Evolutionary conservation across 1,140 invertebrate species (phyloP), one percentile per base, ranked within the genome.

Genomic region (Cotesia typhae): DNA sequence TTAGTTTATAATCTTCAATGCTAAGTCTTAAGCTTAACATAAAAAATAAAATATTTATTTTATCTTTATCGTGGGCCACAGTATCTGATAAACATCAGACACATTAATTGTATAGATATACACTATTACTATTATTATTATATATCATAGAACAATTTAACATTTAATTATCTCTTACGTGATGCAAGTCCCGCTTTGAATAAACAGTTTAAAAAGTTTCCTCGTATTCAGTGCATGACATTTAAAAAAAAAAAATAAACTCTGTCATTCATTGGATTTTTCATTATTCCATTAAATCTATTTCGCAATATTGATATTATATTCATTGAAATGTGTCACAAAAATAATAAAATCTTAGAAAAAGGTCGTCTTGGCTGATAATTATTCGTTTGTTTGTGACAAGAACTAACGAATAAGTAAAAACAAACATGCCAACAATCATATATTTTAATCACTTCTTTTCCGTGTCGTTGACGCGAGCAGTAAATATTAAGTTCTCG

Each of bases 111-210:
- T 47, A 47, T 47, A 47, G 6, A 47, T 47, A 7, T 47, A 47
- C 41, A 47, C 10, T 28, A 28, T 28, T 28, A 28, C 28, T 28
- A 28, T 3, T 28, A 28, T 1, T 28, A 28, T 28, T 28, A 28
- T 28, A 28, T 28, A 28, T 28, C 28, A 28, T 1, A 28, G 28
- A 28, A 28, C 28, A 28, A 41, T 10, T 35, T 38, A 63, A 63
- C 35, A 63, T 63, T 63, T 38, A 63, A 63, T 63, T 63, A 63
- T 63, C 60, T 63, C 9, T 63, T 6, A 36, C 28, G 36, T 63
- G 28, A 37, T 37, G 60, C 36, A 63, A 36, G 35, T n/a, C 17
- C 5, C 28, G 36, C 9, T 3, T n/a, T 28, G 60, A 63, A 63
- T 12, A 63, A 63, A 63, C 20, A 57, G 20, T 57, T 17, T 37